phyloP scores from a whole-genome alignment of 2,113 vertebrate species.

The Elaphurus davidianus region DNA sequence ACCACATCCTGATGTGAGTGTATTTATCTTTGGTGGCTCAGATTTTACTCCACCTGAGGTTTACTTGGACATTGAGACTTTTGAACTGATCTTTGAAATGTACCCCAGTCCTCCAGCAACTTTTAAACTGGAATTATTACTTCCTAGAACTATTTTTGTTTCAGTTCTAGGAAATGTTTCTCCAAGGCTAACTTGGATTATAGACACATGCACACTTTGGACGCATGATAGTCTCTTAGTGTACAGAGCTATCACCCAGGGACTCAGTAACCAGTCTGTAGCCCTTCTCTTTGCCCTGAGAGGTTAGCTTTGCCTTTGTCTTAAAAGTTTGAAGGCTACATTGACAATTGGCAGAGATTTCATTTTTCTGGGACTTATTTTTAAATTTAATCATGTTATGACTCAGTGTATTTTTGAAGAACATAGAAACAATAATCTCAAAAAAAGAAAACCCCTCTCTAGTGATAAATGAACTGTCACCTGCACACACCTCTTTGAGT shows the following conservation, averaged over 20 bases:
- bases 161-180: background rate
- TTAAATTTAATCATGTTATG: background rate
- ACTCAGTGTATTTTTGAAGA: background rate
- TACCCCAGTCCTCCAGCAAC: background rate
- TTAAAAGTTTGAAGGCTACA: background rate
- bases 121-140: background rate
- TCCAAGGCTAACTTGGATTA: background rate
- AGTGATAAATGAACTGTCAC: background rate
- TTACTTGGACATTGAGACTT: background rate
- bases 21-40: background rate
- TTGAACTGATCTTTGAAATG: background rate
- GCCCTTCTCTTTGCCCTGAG: background rate
- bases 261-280: background rate
- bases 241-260: background rate
- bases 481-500: background rate
- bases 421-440: background rate
- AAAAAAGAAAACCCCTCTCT: background rate
- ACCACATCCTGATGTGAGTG: background rate
- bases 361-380: background rate
- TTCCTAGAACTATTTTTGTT: constrained; percentile 7
- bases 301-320: background rate
- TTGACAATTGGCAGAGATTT: background rate
- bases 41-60: background rate
- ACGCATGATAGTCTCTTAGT: background rate
- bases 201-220: background rate